A percentile compares a stretch with the other conserved stretches of the same genome.
These are phyloP conservation scores for Sceloporus undulatus DNA, from an alignment of 2,113 vertebrate genomes.

Conservation along the genomic window DNA sequence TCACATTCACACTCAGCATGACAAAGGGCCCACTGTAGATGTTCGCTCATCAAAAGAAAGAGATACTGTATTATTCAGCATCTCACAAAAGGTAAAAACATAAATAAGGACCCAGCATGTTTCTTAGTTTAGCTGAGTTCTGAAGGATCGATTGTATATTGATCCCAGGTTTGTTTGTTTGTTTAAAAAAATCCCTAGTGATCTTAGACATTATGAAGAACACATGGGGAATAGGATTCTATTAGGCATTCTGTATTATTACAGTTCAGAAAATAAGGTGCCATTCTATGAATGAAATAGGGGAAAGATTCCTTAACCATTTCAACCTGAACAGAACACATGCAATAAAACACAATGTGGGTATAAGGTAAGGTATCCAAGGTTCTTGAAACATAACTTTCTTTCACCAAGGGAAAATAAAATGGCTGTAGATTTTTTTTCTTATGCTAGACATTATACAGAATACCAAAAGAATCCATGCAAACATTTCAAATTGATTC, in stretches of 20 bases:
- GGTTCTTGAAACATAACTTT: background rate
- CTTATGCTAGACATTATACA: constrained; percentile 28
- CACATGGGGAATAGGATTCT: background rate
- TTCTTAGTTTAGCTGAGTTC: background rate
- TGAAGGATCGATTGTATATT: background rate
- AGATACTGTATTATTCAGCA: background rate
- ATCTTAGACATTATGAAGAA: background rate
- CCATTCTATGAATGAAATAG: background rate
- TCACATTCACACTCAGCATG: too few species aligned
- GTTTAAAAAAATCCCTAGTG: too few species aligned
- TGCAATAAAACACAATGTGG: background rate
- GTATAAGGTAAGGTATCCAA: constrained; percentile 25
- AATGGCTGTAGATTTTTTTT: background rate
- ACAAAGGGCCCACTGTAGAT: too few species aligned
- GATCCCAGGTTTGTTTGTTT: background rate
- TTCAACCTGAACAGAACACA: background rate
- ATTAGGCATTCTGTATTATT: background rate
- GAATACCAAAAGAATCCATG: constrained; percentile 35
- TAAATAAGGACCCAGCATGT: background rate
- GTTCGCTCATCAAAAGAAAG: background rate
- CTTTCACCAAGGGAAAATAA: background rate
- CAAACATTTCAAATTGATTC: constrained; percentile 46
- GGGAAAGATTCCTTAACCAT: too few species aligned
- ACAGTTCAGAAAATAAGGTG: background rate
- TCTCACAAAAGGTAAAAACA: background rate